Evolutionary conservation across 2,113 vertebrate genomes (phyloP).

Genomic region (Bombycilla garrulus): DNA sequence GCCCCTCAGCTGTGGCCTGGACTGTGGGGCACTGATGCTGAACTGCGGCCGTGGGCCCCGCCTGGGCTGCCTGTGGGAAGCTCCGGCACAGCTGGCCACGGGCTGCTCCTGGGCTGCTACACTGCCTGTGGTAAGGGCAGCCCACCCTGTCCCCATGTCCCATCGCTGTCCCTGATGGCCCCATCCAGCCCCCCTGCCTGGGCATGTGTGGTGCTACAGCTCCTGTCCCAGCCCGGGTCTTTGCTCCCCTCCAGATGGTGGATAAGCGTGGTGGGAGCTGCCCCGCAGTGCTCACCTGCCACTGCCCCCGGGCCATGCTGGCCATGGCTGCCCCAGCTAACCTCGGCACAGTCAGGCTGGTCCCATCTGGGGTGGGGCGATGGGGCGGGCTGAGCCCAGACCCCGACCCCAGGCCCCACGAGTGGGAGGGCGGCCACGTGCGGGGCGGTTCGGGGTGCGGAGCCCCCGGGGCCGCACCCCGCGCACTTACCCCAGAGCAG

Average conservation of each 20-base stretch:
- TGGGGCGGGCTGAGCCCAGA: background rate
- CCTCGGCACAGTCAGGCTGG: background rate
- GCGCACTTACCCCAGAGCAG: slow-evolving; percentile 53
- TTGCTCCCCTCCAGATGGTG: accelerated
- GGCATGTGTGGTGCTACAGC: background rate
- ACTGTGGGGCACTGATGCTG: accelerated
- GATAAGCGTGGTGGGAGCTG: background rate
- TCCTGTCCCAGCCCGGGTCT: background rate
- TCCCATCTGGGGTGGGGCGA: background rate
- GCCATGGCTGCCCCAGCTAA: accelerated
- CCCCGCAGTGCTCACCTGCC: background rate
- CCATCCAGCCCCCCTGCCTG: background rate
- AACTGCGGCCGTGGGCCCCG: accelerated
- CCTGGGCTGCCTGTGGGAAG: background rate
- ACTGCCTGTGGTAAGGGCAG: background rate
- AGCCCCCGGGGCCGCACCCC: background rate
- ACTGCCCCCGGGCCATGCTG: background rate
- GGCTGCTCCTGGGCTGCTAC: background rate
- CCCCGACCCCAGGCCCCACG: background rate
- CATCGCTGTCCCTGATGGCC: accelerated
- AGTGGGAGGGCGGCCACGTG: background rate
- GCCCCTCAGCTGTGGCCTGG: accelerated
- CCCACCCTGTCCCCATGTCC: accelerated
- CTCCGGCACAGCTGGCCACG: accelerated
- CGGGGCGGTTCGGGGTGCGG: background rate